phyloP scores from a whole-genome alignment of 2,888 invertebrate genomes.

The Macrophya alboannulata region DNA sequence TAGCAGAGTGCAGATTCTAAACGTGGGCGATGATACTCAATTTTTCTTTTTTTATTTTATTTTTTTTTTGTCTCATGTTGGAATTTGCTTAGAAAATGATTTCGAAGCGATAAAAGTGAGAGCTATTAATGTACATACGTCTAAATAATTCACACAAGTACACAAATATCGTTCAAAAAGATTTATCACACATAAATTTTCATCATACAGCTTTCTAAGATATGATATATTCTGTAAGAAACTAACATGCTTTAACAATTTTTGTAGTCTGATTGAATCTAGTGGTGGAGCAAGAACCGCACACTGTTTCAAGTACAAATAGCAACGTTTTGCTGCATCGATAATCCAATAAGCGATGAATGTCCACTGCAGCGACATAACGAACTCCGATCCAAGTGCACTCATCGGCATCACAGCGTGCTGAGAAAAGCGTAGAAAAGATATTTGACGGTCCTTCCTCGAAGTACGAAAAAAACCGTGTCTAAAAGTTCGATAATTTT shows the following conservation, averaged over 20 bases:
- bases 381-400: conserved; percentile 91
- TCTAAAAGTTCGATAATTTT: conserved; percentile 90
- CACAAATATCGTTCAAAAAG: too few relatives aligned
- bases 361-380: conserved; percentile 93
- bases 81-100: too few relatives aligned
- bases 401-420: conserved; percentile 91
- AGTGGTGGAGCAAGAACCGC: neutral
- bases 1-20: neutral
- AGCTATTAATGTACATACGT: too few relatives aligned
- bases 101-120: too few relatives aligned
- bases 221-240: neutral
- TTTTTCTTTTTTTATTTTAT: too few relatives aligned
- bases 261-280: neutral
- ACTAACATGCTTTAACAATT: neutral
- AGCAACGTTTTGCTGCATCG: neutral
- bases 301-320: neutral
- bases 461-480: conserved; percentile 93
- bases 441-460: conserved; percentile 94
- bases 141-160: too few relatives aligned
- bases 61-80: too few relatives aligned
- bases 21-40: neutral
- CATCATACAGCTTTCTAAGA: too few relatives aligned
- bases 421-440: conserved; percentile 94
- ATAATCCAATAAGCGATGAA: conserved; percentile 90
- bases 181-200: too few relatives aligned